phyloP scores from a whole-genome alignment of 2,888 invertebrate species.

The Congeria kusceri region DNA sequence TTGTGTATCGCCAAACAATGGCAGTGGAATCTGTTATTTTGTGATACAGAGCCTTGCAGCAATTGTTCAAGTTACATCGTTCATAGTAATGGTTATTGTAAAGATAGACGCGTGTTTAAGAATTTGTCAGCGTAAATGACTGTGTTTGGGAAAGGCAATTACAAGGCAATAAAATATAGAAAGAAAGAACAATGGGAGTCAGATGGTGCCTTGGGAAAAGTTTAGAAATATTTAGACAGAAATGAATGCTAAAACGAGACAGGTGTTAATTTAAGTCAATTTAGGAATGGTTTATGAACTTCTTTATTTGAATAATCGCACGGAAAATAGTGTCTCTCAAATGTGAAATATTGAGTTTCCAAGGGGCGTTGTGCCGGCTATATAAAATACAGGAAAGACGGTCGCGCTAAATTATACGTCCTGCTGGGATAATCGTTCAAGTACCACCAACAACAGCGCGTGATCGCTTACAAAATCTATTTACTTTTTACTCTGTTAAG shows the following conservation, averaged over 20 bases:
- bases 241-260: slow-evolving; percentile 37
- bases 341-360: slow-evolving; percentile 18
- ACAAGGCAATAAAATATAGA: slow-evolving; percentile 46
- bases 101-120: no score
- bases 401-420: slow-evolving; percentile 38
- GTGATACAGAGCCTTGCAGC: no score
- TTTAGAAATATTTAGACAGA: slow-evolving; percentile 49
- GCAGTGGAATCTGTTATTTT: no score
- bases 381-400: slow-evolving; percentile 55
- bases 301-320: slow-evolving; percentile 13
- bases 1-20: no score
- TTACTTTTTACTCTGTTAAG: slow-evolving; percentile 3
- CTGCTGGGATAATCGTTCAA: slow-evolving; percentile 47
- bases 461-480: slow-evolving; percentile 7
- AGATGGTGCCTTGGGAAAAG: slow-evolving; percentile 28
- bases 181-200: slow-evolving; percentile 40
- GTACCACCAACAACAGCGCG: not conserved
- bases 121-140: no score
- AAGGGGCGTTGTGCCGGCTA: slow-evolving; percentile 47
- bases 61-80: no score
- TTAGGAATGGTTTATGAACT: slow-evolving; percentile 38
- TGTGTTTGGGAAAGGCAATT: slow-evolving; percentile 25
- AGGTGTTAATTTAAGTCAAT: slow-evolving; percentile 61
- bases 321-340: slow-evolving; percentile 1
- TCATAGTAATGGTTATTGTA: no score